These are phyloP conservation scores for Falco cherrug DNA, from an alignment of 2,797 vertebrate species.

Conservation along the genomic window DNA sequence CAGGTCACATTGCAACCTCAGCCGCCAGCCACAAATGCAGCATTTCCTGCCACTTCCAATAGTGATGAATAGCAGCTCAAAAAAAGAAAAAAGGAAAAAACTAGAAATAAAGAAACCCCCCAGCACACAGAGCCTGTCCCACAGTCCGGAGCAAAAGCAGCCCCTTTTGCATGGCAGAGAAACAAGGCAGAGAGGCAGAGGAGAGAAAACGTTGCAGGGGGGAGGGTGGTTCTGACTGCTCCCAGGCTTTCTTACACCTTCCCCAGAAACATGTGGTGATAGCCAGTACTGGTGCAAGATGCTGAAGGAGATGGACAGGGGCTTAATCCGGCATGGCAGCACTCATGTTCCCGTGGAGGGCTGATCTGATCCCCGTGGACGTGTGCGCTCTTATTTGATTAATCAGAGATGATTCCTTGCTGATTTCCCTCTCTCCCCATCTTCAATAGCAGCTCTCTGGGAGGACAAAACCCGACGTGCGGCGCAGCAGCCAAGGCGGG, in stretches of 20 bases:
- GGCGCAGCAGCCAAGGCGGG: rapidly evolving
- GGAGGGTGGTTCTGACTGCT: not conserved
- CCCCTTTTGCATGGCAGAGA: not conserved
- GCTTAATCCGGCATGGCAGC: rapidly evolving
- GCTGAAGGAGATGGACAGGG: rapidly evolving
- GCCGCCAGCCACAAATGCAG: not conserved
- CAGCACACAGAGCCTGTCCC: not conserved
- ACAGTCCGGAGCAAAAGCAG: rapidly evolving
- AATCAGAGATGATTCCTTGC: not conserved
- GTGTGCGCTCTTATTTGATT: not conserved
- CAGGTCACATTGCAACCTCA: not conserved
- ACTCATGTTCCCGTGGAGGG: rapidly evolving
- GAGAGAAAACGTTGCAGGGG: rapidly evolving
- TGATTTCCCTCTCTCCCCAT: not conserved
- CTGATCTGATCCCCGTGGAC: not conserved
- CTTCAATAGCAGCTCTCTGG: not conserved
- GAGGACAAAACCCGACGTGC: rapidly evolving
- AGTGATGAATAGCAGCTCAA: not conserved
- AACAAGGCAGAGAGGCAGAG: not conserved
- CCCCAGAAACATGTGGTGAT: not conserved
- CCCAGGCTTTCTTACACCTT: not conserved
- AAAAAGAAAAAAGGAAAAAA: too few relatives aligned
- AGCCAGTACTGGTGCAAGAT: not conserved
- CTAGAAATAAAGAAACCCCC: not conserved
- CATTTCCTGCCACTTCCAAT: not conserved